Conservation (phyloP, 2,113 vertebrate genomes). For the Anhinga anhinga region DNA sequence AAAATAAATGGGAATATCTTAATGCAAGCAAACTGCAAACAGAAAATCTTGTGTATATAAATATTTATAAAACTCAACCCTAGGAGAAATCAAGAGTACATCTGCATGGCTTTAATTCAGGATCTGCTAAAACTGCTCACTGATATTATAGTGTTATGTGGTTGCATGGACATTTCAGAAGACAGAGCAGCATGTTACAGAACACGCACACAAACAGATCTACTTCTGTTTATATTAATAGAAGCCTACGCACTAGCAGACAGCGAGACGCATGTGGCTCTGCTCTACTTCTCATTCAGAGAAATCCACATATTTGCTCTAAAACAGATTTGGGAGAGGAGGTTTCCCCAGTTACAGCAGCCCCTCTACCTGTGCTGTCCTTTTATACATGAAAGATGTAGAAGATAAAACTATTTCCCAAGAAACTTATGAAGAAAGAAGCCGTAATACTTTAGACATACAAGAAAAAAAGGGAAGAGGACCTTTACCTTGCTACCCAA, state of each 20-base stretch:
- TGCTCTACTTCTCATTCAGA: neutral
- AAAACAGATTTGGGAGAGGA: neutral
- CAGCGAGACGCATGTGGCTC: neutral
- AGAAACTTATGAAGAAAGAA: neutral
- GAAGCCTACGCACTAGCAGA: neutral
- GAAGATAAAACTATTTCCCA: neutral
- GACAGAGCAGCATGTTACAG: neutral
- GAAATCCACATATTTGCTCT: neutral
- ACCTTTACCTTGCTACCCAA: neutral
- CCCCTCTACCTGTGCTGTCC: neutral
- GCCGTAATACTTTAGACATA: neutral
- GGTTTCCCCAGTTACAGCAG: neutral
- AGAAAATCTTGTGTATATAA: neutral
- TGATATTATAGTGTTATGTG: neutral
- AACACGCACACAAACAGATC: neutral
- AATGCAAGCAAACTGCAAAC: neutral
- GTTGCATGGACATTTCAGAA: neutral
- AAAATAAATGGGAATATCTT: neutral
- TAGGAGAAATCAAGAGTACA: neutral
- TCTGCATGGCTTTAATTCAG: neutral
- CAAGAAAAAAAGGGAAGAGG: neutral
- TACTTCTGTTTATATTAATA: neutral
- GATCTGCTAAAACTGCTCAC: neutral
- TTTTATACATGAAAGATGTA: neutral
- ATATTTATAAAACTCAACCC: neutral